These are phyloP conservation scores for Carassius carassius DNA, from an alignment of 2,113 vertebrate genomes.

Conservation along the genomic window DNA sequence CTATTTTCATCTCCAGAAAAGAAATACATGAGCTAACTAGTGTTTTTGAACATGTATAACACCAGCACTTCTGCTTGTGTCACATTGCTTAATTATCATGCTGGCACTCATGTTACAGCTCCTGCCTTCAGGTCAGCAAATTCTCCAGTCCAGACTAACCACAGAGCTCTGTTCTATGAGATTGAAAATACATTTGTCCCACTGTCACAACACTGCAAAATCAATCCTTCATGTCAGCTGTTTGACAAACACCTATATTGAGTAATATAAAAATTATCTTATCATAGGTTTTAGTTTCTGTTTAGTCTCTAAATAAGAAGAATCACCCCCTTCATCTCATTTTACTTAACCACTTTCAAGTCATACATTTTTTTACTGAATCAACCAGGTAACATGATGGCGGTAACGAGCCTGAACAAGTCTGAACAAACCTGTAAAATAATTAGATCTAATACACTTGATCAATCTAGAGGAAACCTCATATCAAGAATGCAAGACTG, in stretches of 20 bases:
- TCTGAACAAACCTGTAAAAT: not conserved
- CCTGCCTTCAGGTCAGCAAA: conserved; percentile 23
- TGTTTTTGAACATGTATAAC: not conserved
- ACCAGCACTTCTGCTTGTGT: not conserved
- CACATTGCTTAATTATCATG: conserved; percentile 4
- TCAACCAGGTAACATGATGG: not conserved
- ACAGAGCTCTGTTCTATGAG: conserved; percentile 8
- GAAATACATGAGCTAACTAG: not conserved
- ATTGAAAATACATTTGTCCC: not conserved
- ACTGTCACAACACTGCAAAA: not conserved
- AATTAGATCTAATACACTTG: not conserved
- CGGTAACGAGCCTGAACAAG: not conserved
- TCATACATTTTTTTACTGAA: conserved; percentile 9
- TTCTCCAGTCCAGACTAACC: conserved; percentile 10
- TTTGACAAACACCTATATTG: not conserved
- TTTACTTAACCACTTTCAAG: not conserved
- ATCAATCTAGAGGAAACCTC: not conserved
- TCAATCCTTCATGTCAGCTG: not conserved
- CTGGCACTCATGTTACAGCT: not conserved
- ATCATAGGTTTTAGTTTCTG: not conserved
- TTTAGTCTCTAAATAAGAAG: not conserved
- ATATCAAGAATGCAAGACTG: not conserved
- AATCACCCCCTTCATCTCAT: not conserved
- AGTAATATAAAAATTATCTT: not conserved
- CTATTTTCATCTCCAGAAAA: not conserved